Evolutionary conservation across 2,113 vertebrate genomes (phyloP).

Genomic region (Xerus inauris): DNA sequence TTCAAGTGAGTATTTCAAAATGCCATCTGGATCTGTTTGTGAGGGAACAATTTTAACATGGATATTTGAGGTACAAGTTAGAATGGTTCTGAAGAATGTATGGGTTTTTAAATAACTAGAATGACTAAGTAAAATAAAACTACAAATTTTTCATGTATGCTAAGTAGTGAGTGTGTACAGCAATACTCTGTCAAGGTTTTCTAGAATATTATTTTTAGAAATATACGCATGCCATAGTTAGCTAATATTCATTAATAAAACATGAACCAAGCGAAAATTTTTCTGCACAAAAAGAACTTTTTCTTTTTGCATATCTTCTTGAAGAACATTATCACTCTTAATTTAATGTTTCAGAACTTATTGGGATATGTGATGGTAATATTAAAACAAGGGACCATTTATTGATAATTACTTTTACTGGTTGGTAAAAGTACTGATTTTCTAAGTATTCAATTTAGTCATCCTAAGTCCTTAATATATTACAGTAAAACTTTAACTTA

Average conservation of each 20-base stretch:
- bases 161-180: background rate
- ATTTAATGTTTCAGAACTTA: constrained; percentile 60
- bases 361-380: background rate
- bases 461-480: background rate
- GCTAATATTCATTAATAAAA: constrained; percentile 70
- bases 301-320: constrained; percentile 47
- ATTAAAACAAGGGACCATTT: constrained; percentile 39
- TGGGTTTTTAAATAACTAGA: constrained; percentile 29
- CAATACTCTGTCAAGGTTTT: background rate
- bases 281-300: background rate
- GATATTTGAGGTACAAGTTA: background rate
- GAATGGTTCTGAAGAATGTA: constrained; percentile 52
- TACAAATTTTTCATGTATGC: background rate
- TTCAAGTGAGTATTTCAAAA: constrained; percentile 58
- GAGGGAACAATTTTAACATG: background rate
- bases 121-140: constrained; percentile 35
- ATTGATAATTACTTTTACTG: constrained; percentile 17
- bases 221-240: constrained; percentile 22
- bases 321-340: constrained; percentile 48
- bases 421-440: constrained; percentile 27
- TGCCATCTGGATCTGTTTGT: constrained; percentile 32
- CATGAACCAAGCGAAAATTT: constrained; percentile 59
- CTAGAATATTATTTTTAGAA: constrained; percentile 62
- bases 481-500: constrained; percentile 17
- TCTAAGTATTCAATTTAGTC: background rate